Evolutionary conservation across 2,113 vertebrate genomes (phyloP).

Genomic region (Catagonus wagneri): DNA sequence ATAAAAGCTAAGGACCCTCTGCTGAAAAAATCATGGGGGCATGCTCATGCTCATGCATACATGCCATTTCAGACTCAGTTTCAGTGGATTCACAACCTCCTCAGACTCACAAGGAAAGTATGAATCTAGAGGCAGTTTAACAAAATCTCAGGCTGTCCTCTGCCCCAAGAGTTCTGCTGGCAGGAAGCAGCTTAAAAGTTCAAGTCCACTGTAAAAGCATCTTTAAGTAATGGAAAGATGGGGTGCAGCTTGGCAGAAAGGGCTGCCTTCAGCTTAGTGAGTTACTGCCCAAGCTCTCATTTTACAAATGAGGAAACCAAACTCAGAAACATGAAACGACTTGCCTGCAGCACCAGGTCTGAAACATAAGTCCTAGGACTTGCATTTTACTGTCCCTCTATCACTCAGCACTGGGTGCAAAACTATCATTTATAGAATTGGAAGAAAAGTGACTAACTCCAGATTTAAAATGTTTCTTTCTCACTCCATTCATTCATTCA

Average conservation of each 20-base stretch:
- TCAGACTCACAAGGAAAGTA: background rate
- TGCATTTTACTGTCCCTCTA: background rate
- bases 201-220: background rate
- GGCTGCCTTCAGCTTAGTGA: background rate
- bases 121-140: conserved; percentile 31
- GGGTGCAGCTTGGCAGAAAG: background rate
- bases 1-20: background rate
- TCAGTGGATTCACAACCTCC: conserved; percentile 3
- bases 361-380: background rate
- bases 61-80: background rate
- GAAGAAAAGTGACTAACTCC: conserved; percentile 10
- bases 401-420: background rate
- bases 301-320: conserved; percentile 43
- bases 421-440: background rate
- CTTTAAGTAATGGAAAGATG: conserved; percentile 5
- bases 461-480: background rate
- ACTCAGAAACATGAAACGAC: background rate
- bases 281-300: background rate
- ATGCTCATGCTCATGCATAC: background rate
- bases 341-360: background rate
- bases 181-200: conserved; percentile 33
- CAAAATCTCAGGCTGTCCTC: background rate
- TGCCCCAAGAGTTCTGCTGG: background rate
- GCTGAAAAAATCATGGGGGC: background rate
- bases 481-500: background rate